Conservation (phyloP, 2,113 vertebrate species). For the Paramisgurnus dabryanus region DNA sequence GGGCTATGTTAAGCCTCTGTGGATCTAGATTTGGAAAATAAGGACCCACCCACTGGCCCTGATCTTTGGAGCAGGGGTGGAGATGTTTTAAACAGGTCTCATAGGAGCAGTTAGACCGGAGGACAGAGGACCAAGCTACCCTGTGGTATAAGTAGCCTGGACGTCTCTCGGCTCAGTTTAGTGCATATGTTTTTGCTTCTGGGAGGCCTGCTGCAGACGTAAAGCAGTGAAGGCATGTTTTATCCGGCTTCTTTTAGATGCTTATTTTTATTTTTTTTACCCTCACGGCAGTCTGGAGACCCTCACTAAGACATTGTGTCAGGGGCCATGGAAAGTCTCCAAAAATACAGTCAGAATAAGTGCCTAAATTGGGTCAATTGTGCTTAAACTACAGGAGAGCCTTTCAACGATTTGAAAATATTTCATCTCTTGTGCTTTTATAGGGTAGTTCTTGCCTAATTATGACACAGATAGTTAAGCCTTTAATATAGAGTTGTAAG, state of each 20-base stretch:
- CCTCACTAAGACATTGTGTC: constrained; percentile 22
- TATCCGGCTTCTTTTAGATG: constrained; percentile 33
- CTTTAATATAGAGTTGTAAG: background rate
- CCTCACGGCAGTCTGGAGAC: background rate
- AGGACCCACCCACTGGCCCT: background rate
- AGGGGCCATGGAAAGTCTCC: constrained; percentile 10
- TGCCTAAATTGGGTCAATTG: background rate
- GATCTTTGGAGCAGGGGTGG: background rate
- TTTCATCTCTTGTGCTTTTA: background rate
- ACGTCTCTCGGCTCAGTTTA: constrained; percentile 14
- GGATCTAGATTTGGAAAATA: constrained; percentile 40
- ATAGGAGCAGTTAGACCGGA: background rate
- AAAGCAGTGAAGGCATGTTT: background rate
- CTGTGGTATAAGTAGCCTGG: constrained; percentile 35
- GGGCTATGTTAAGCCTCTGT: constrained; percentile 36
- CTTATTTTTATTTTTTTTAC: constrained; percentile 46
- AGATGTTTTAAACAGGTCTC: constrained; percentile 3
- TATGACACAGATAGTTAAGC: background rate
- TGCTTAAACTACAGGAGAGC: background rate
- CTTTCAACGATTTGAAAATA: background rate
- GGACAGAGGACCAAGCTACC: constrained; percentile 31
- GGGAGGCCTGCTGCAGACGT: constrained; percentile 39
- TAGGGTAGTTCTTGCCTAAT: background rate
- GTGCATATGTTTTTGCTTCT: constrained; percentile 49
- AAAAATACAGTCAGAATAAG: constrained; percentile 27